Base-by-base conservation (phyloP, 2,113 vertebrate genomes). In the Pholis gunnellus region DNA sequence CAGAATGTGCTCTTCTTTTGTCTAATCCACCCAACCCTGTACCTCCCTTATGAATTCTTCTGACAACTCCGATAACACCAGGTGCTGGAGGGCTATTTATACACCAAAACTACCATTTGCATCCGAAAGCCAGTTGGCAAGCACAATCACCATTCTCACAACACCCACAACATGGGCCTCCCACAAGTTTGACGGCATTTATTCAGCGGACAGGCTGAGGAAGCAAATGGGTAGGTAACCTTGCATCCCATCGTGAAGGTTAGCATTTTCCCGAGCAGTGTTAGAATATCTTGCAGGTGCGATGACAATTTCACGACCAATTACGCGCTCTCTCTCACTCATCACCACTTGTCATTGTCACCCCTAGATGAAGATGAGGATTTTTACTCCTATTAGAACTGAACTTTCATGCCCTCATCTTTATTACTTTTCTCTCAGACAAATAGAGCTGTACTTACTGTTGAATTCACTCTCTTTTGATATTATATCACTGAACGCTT, bases 291-390 rank as follows among this genome's bases (percentile, higher is more conserved):
- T 63, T 63, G 59, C 69, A 89, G 83, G 83, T 88, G 79, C 18
- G 25, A 54, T 78, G 81, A 87, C 89, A 88, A 81, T 84, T 83
- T 86, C 81, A 81, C 59, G 72, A 90, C 70, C 89, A 89, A 82
- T 91, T 90, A 72, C 71, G 17, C 72, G 17, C 72, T 61, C 36
- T 36, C 40, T 72, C 70, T 69, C 77, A 66, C 63, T 83, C 72
- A 13, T 87, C 57, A 34, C 60, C 22, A 61, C 42, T 83, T 84
- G 79, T 76, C 78, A 81, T 13, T 70, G 54, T 75, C 34, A 42
- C 34, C 38, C 25, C 20, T 13, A 29, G 46, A 48, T 79, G 56
- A 78, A 81, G 57, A 67, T 69, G 64, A 65, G 29, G 27, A 70
- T 83, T 84, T 86, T 59, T 18, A 11, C 72, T 72, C 42, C 52